phyloP scores from a whole-genome alignment of 2,797 vertebrate species.

The Brachyalestes nurse region DNA sequence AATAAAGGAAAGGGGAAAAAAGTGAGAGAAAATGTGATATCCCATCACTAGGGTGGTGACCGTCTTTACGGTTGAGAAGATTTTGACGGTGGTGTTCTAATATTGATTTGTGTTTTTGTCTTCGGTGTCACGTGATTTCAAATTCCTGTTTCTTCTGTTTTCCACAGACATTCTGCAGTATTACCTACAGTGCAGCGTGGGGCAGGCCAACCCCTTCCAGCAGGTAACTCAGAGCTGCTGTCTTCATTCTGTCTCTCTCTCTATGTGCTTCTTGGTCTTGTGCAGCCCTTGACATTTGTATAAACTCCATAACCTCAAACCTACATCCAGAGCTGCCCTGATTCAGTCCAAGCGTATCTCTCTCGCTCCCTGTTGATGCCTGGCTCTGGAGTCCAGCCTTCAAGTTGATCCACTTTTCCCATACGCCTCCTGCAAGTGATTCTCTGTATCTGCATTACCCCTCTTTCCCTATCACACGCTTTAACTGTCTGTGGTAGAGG shows the following conservation, averaged over 20 bases:
- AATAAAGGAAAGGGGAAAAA: too few species aligned
- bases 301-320: background rate
- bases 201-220: constrained; percentile 91
- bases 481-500: background rate
- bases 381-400: constrained; percentile 1
- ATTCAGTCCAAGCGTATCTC: background rate
- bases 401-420: background rate
- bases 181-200: constrained; percentile 87
- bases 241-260: constrained; percentile 37
- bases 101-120: background rate
- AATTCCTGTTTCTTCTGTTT: constrained; percentile 3
- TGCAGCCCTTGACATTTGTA: background rate
- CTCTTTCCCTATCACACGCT: background rate
- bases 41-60: too few species aligned
- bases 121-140: background rate
- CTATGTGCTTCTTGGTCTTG: background rate
- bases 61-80: too few species aligned
- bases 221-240: constrained; percentile 73
- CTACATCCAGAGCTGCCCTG: background rate
- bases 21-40: too few species aligned
- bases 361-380: background rate
- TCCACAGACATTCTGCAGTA: constrained; percentile 87
- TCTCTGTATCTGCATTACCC: background rate
- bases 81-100: too few species aligned
- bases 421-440: background rate